These are phyloP conservation scores for Nemotelus nigrinus DNA, from an alignment of 2,888 invertebrate species.

Conservation along the genomic window DNA sequence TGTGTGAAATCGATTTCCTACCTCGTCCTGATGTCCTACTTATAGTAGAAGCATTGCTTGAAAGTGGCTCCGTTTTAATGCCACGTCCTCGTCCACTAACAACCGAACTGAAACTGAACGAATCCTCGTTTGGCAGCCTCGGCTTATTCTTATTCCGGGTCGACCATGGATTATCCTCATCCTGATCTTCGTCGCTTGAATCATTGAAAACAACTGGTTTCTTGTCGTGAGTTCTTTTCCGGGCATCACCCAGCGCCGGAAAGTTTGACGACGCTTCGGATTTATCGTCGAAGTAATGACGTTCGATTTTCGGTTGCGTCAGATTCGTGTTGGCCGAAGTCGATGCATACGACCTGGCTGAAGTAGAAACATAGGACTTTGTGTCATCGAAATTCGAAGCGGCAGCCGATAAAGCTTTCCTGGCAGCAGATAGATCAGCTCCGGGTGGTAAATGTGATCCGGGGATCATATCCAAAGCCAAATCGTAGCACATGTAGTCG, in stretches of 20 bases:
- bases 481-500: slow-evolving; percentile 65
- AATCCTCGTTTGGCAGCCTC: slow-evolving; percentile 35
- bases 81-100: slow-evolving; percentile 35
- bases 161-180: slow-evolving; percentile 39
- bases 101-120: slow-evolving; percentile 41
- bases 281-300: slow-evolving; percentile 21
- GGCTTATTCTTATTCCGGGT: slow-evolving; percentile 33
- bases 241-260: not conserved
- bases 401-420: not conserved
- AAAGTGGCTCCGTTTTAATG: slow-evolving; percentile 27
- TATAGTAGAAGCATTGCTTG: slow-evolving; percentile 6
- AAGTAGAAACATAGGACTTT: slow-evolving; percentile 5
- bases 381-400: slow-evolving; percentile 11
- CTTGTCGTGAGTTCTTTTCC: slow-evolving; percentile 3
- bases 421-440: slow-evolving; percentile 49
- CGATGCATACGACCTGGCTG: slow-evolving; percentile 17
- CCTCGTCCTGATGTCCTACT: slow-evolving; percentile 38
- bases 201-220: not conserved
- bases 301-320: slow-evolving; percentile 31
- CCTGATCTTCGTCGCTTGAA: slow-evolving; percentile 19
- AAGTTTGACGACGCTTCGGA: not conserved
- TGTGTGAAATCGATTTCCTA: not conserved
- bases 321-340: not conserved
- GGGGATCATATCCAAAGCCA: slow-evolving; percentile 61
- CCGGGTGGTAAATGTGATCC: slow-evolving; percentile 64